Conservation (phyloP, 1,140 invertebrate species). For the Drosophila serrata region DNA sequence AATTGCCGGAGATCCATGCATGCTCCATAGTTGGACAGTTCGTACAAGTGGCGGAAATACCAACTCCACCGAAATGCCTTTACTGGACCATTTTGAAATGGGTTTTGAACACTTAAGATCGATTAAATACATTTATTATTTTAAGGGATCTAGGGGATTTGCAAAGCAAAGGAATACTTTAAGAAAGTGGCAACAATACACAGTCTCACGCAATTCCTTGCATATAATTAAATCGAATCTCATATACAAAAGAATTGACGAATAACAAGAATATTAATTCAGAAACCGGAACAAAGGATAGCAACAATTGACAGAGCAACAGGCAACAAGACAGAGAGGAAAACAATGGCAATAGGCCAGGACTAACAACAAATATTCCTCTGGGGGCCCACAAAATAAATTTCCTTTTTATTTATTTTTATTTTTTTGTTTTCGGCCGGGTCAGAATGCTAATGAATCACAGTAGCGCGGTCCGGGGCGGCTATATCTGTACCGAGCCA, state of each 20-base stretch:
- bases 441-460: conserved; percentile 70
- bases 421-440: conserved; percentile 11
- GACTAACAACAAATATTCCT: conserved; percentile 51
- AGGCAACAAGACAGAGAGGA: conserved; percentile 16
- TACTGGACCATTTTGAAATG: too few relatives aligned
- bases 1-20: neutral
- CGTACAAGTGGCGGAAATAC: too few relatives aligned
- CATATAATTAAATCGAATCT: conserved; percentile 1
- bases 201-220: neutral
- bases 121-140: neutral
- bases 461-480: neutral
- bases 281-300: conserved; percentile 6
- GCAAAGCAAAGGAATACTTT: neutral
- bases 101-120: too few relatives aligned
- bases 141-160: neutral
- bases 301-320: conserved; percentile 49
- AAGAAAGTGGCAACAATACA: neutral
- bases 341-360: conserved; percentile 15
- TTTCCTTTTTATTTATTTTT: conserved; percentile 2
- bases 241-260: neutral
- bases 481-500: conserved; percentile 7
- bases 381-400: conserved; percentile 31
- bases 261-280: conserved; percentile 1
- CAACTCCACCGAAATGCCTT: too few relatives aligned
- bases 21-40: neutral